A percentile compares a stretch with the other conserved stretches of the same genome.
Conservation (phyloP, 2,113 vertebrate genomes). For the Rhipidura dahli region DNA sequence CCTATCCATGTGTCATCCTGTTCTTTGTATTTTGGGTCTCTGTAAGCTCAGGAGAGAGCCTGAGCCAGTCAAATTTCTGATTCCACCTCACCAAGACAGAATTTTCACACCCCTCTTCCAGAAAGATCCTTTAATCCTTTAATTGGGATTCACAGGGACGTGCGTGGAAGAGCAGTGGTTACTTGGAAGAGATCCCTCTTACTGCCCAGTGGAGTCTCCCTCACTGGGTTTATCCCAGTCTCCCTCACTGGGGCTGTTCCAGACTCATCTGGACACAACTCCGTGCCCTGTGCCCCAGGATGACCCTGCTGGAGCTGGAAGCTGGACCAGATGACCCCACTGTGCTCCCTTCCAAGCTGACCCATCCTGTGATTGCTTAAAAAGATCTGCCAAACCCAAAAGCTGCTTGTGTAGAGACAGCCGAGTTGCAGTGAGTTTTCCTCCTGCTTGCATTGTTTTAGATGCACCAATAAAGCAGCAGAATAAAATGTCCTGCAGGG, state of each 20-base stretch:
- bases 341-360: not conserved
- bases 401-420: not conserved
- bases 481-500: not conserved
- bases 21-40: not conserved
- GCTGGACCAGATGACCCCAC: not conserved
- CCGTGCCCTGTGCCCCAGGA: not conserved
- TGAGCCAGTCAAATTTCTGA: not conserved
- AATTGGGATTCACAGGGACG: not conserved
- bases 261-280: not conserved
- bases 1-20: not conserved
- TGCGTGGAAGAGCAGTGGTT: not conserved
- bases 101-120: not conserved
- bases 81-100: not conserved
- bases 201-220: not conserved
- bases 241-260: not conserved
- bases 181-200: not conserved
- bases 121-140: not conserved
- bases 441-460: not conserved
- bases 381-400: not conserved
- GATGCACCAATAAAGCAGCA: not conserved
- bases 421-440: not conserved
- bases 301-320: not conserved
- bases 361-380: not conserved
- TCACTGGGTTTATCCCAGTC: not conserved
- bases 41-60: not conserved